Evolutionary conservation across 2,113 vertebrate genomes (phyloP).

Genomic region (Dolichotis patagonum): DNA sequence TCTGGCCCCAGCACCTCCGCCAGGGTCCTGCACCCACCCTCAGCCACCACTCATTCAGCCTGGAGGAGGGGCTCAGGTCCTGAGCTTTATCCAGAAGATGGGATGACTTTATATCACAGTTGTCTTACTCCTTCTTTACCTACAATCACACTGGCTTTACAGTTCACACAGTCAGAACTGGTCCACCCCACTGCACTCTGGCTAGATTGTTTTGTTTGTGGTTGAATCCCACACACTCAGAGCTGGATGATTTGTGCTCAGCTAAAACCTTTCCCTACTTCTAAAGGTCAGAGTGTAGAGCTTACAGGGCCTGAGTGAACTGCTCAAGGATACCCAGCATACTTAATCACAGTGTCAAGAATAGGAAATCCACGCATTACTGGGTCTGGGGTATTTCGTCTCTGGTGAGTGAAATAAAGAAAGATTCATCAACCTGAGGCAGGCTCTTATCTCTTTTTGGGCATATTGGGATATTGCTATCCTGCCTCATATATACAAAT

Average conservation of each 20-base stretch:
- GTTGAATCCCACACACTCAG: not conserved
- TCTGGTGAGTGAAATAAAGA: not conserved
- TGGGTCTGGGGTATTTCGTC: not conserved
- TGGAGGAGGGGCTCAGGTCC: fast-evolving
- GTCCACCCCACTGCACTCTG: not conserved
- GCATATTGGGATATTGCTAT: not conserved
- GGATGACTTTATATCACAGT: not conserved
- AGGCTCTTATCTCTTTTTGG: not conserved
- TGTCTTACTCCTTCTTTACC: not conserved
- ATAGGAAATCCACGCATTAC: not conserved
- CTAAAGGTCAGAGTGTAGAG: not conserved
- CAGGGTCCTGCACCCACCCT: not conserved
- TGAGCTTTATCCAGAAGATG: not conserved
- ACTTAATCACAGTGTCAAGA: not conserved
- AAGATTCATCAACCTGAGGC: not conserved
- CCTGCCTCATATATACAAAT: not conserved
- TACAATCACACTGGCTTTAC: not conserved
- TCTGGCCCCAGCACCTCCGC: too few species aligned
- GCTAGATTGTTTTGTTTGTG: not conserved
- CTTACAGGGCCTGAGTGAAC: not conserved
- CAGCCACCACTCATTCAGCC: not conserved
- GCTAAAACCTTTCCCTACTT: not conserved
- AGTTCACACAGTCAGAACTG: not conserved
- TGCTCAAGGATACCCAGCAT: not conserved
- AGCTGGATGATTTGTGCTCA: not conserved